These are phyloP conservation scores for Montipora cactus DNA, from an alignment of 64 coral and sea anemone genomes.

Conservation along the genomic window DNA sequence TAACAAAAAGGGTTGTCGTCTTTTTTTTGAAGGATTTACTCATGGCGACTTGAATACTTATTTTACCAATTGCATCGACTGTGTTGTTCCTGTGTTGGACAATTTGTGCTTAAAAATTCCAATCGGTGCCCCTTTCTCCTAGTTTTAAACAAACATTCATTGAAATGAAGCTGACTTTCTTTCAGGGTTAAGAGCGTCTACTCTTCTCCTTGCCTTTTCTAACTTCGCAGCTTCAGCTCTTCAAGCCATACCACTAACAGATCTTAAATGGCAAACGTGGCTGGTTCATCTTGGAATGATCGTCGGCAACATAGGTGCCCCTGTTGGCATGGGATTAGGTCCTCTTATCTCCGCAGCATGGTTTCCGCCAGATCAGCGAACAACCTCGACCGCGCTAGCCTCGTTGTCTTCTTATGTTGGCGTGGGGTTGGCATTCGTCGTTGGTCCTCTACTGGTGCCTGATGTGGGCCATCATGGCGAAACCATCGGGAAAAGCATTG, in stretches of 20 bases:
- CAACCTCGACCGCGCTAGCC: slow-evolving; percentile 68
- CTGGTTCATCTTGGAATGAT: slow-evolving; percentile 39
- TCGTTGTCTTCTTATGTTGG: slow-evolving; percentile 60
- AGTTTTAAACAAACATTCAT: too few relatives aligned
- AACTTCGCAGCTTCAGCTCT: slow-evolving; percentile 22
- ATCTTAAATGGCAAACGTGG: slow-evolving; percentile 39
- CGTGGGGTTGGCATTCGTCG: slow-evolving; percentile 36
- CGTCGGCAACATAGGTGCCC: slow-evolving; percentile 35
- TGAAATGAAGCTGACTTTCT: not conserved
- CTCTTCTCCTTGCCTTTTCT: not conserved
- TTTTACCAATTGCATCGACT: too few relatives aligned
- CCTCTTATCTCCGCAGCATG: slow-evolving; percentile 58
- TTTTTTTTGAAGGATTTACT: too few relatives aligned
- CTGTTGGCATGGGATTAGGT: slow-evolving; percentile 49
- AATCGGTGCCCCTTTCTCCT: too few relatives aligned
- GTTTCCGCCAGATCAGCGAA: slow-evolving; percentile 68
- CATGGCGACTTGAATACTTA: too few relatives aligned
- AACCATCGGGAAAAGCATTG: not conserved
- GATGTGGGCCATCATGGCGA: slow-evolving; percentile 48
- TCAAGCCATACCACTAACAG: slow-evolving; percentile 56
- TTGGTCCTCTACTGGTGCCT: slow-evolving; percentile 56
- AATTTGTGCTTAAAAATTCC: not conserved
- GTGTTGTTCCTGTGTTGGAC: too few relatives aligned
- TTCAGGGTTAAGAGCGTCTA: slow-evolving; percentile 26
- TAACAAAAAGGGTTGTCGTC: too few relatives aligned